Evolutionary conservation across 2,113 vertebrate species (phyloP), one percentile per base, ranked within the genome.

Genomic region (Propithecus coquereli): DNA sequence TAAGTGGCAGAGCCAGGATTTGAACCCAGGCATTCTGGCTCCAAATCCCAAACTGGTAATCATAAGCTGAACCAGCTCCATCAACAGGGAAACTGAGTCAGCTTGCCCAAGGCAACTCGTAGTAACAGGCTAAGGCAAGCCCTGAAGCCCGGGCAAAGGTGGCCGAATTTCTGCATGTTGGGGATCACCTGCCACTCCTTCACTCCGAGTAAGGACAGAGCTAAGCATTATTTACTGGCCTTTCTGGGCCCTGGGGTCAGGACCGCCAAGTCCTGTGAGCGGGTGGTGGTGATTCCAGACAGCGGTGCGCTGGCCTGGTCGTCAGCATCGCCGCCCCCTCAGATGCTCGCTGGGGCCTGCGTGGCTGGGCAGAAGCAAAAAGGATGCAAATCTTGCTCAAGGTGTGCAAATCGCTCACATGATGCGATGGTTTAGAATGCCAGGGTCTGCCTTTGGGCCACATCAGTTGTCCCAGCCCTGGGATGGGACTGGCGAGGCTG

Each of bases 181-280:
- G 13, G 74, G 37, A 34, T 18, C 66, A 6, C 30, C 23, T 73
- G 43, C 59, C 3, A 14, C 57, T 47, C 59, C 65, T 40, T 81
- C 8, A 0, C 2, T 16, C 16, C 34, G 11, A 5, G 18, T 25
- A 22, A 43, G 45, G 43, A n/a, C 47, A 6, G 1, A 40, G 76
- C 7, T 0, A 10, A 23, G 68, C 3, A 1, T 63, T 8, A 18
- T 17, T 74, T 32, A 0, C 14, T n/a, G 22, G 52, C 20, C 54
- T 82, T 63, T 76, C 25, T 63, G 52, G 34, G 63, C 12, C 14
- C 37, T 10, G 14, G 16, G 88, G 17, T 77, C 11, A 11, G 1
- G 47, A 59, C 50, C 43, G 27, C 37, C 14, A 1, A n/a, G 17
- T 37, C n/a, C n/a, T 14, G 20, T 37, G 77, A 23, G 2, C 0